phyloP scores from a whole-genome alignment of 2,113 vertebrate species.

The Oryzias celebensis region DNA sequence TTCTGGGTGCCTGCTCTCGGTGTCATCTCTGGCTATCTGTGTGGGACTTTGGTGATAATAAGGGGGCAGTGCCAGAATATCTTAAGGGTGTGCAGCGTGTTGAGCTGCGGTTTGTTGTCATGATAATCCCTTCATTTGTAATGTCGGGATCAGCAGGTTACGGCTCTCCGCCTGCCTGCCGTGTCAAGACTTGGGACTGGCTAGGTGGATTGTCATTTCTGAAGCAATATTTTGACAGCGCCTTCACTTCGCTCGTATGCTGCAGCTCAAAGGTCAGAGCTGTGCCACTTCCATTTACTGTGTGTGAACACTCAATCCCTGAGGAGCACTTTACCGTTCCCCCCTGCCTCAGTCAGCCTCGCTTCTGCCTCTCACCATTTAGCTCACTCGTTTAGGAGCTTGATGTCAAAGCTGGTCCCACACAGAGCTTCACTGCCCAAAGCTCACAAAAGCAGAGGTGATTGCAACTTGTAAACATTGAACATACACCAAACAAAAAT shows the following conservation, averaged over 20 bases:
- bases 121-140: constrained; percentile 76
- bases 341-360: constrained; percentile 13
- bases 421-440: constrained; percentile 51
- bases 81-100: constrained; percentile 68
- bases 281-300: constrained; percentile 79
- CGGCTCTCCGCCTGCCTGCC: constrained; percentile 67
- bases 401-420: constrained; percentile 52
- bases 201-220: constrained; percentile 80
- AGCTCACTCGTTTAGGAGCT: constrained; percentile 62
- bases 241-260: constrained; percentile 71
- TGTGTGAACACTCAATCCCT: constrained; percentile 75
- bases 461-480: constrained; percentile 63
- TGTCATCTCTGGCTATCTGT: constrained; percentile 58
- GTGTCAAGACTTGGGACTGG: constrained; percentile 73
- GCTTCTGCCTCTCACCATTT: constrained; percentile 53
- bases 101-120: constrained; percentile 68
- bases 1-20: constrained; percentile 26
- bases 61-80: constrained; percentile 68
- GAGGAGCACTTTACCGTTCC: constrained; percentile 57
- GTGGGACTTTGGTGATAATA: constrained; percentile 62
- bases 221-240: constrained; percentile 81
- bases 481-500: constrained; percentile 39
- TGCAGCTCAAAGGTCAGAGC: constrained; percentile 80
- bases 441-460: constrained; percentile 52
- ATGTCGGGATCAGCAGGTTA: constrained; percentile 73